Evolutionary conservation across 2,113 vertebrate species (phyloP), one percentile per base, ranked within the genome.

Genomic region (Epinephelus fuscoguttatus): DNA sequence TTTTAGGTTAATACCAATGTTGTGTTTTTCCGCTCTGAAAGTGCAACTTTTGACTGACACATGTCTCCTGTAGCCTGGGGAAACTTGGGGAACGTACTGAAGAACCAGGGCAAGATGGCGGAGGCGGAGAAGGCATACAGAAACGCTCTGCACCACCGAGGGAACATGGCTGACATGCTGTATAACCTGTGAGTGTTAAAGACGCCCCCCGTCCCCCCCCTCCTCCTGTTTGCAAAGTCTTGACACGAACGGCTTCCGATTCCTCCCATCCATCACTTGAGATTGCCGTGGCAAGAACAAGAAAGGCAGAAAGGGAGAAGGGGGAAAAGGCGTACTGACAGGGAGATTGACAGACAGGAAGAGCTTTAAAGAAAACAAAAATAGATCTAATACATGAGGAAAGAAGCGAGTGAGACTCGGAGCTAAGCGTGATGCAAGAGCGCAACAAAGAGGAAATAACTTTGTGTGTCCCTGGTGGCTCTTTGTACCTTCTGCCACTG

Each of bases 81-180:
- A 84, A 99, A 99, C 95, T 94, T 99, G 91, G 98, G 98, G 89
- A 99, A 99, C 90, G 98, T 99, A 80, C 95, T 99, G 88, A 99
- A 99, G 96, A 99, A 98, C 96, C 98, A 99, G 94, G 97, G 97
- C 91, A 98, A 99, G 95, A 96, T 98, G 94, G 91, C 93, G 2
- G 98, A 99, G 96, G 98, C 98, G 70, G 98, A 99, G 95, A 94
- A 80, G 87, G 98, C 98, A 52, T 99, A 99, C 91, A 97, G 98
- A 91, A 99, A 99, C 73, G 97, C 98, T 88, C 96, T 99, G 93
- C 98, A 97, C 95, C 98, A 98, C 95, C 96, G 98, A 78, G 97
- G 98, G 90, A 99, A 99, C 96, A 99, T 99, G 98, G 98, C 98
- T 37, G 98, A 99, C 95, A 99, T 99, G 98, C 96, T 99, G 89